Conservation (phyloP, 2,888 invertebrate genomes). For the Rotaria socialis region DNA sequence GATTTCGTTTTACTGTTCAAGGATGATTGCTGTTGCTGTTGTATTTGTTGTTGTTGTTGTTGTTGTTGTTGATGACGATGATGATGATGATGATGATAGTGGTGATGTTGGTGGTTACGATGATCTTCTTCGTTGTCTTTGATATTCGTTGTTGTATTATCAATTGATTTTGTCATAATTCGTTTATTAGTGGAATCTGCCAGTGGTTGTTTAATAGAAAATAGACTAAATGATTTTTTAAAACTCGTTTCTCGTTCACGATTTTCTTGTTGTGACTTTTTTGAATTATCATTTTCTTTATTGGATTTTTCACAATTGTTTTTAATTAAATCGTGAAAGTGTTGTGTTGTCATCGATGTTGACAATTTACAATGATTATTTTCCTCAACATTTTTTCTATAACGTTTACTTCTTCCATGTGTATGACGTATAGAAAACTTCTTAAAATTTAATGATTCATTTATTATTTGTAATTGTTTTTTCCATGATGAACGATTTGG, state of each 20-base stretch:
- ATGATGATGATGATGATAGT: no score
- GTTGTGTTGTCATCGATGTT: background rate
- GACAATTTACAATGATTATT: background rate
- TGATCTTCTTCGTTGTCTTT: background rate
- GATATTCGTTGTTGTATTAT: no score
- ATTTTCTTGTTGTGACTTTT: background rate
- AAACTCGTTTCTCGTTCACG: background rate
- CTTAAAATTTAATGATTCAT: background rate
- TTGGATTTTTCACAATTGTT: no score
- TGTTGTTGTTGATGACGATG: no score
- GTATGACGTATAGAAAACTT: background rate
- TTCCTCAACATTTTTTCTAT: background rate
- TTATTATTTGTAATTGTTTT: slow-evolving; percentile 29
- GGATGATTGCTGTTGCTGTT: background rate
- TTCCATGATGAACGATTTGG: background rate
- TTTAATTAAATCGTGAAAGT: background rate
- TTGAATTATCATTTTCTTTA: background rate
- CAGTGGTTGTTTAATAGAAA: background rate
- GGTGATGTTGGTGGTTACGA: background rate
- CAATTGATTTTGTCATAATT: background rate
- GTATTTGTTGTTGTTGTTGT: no score
- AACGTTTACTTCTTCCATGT: background rate
- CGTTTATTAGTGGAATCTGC: background rate
- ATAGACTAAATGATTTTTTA: slow-evolving; percentile 27
- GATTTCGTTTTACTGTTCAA: background rate